Conservation (phyloP, 1,140 invertebrate genomes). For the Drosophila fuyamai region DNA sequence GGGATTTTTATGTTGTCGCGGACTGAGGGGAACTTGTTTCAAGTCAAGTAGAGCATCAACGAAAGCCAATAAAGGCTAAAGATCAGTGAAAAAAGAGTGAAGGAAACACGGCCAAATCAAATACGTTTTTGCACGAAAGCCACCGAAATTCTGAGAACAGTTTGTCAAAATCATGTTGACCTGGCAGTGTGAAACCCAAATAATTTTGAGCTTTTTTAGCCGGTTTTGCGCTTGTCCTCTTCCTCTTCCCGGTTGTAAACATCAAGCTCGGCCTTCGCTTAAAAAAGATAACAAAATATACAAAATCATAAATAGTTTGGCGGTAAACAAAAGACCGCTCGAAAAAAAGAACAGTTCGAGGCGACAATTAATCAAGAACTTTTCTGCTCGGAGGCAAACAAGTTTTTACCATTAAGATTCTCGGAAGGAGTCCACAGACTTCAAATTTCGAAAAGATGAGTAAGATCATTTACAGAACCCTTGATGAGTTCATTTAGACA, state of each 20-base stretch:
- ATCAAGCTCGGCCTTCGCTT: constrained; percentile 46
- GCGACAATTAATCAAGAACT: constrained; percentile 66
- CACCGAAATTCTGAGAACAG: constrained; percentile 42
- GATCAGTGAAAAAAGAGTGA: constrained; percentile 36
- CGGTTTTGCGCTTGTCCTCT: constrained; percentile 18
- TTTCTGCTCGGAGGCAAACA: constrained; percentile 38
- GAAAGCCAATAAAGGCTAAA: constrained; percentile 66
- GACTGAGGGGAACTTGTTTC: constrained; percentile 55
- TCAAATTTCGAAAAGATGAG: constrained; percentile 1
- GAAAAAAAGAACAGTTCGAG: constrained; percentile 28
- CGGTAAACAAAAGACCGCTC: constrained; percentile 32
- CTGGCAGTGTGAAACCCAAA: constrained; percentile 34
- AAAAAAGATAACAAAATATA: constrained; percentile 21
- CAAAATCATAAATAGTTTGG: constrained; percentile 25
- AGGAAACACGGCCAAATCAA: constrained; percentile 8
- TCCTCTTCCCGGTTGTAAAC: constrained; percentile 19
- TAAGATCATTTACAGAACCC: constrained; percentile 25
- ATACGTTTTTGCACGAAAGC: constrained; percentile 18
- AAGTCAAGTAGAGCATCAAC: constrained; percentile 45
- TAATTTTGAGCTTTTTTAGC: constrained; percentile 25
- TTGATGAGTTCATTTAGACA: constrained; percentile 11
- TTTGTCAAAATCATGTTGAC: constrained; percentile 36
- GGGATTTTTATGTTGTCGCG: constrained; percentile 39
- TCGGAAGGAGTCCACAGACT: constrained; percentile 39
- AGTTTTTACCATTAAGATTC: constrained; percentile 47